phyloP scores from a whole-genome alignment of 2,888 invertebrate genomes.

The Phengaris alcon region DNA sequence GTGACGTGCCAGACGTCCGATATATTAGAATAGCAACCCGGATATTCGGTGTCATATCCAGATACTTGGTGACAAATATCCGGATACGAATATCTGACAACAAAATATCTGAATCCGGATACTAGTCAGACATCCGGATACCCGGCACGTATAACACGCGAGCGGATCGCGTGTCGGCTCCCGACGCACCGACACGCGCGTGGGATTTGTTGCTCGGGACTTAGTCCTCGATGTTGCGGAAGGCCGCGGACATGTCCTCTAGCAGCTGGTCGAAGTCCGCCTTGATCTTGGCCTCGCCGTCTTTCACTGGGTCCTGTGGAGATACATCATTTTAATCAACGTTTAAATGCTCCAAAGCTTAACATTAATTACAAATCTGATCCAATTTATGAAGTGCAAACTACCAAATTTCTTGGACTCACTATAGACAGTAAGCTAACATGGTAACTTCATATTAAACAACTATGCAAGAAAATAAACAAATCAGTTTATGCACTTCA shows the following conservation, averaged over 20 bases:
- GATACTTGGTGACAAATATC: background rate
- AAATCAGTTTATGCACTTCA: too few species aligned
- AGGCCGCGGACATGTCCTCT: conserved; percentile 98
- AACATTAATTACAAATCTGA: too few species aligned
- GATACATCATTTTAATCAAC: too few species aligned
- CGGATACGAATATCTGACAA: conserved; percentile 18
- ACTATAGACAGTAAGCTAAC: too few species aligned
- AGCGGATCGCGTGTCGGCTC: conserved; percentile 29
- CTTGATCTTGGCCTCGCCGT: conserved; percentile 98
- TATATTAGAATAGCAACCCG: background rate
- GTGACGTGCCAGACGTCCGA: background rate
- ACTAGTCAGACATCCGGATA: too few species aligned
- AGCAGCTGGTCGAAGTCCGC: conserved; percentile 97
- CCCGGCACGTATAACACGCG: background rate
- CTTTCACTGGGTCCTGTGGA: conserved; percentile 95
- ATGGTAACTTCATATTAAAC: too few species aligned
- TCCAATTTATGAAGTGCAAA: too few species aligned
- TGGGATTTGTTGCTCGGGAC: conserved; percentile 22
- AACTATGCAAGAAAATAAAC: too few species aligned
- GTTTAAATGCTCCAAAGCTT: too few species aligned
- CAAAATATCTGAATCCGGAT: background rate
- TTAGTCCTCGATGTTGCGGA: conserved; percentile 99
- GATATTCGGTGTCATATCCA: background rate
- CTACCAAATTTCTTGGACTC: too few species aligned
- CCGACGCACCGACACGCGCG: conserved; percentile 36